Percentiles rank a stretch among this genome's conserved stretches.
Evolutionary conservation across 2,113 vertebrate genomes (phyloP).

Genomic region (Nannospalax galili): DNA sequence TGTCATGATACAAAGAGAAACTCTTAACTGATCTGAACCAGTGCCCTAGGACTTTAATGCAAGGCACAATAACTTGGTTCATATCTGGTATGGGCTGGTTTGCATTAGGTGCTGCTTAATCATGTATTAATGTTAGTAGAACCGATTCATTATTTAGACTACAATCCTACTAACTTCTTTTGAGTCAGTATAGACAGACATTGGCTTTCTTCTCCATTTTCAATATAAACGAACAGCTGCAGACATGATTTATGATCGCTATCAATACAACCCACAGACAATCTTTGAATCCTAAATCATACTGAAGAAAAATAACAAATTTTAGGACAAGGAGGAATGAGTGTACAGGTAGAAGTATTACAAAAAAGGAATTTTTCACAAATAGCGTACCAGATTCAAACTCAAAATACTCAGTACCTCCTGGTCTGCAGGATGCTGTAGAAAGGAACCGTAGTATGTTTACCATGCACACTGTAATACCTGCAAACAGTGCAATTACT

Average conservation of each 20-base stretch:
- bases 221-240: conserved; percentile 65
- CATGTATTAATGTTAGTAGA: conserved; percentile 73
- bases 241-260: conserved; percentile 72
- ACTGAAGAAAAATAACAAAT: conserved; percentile 43
- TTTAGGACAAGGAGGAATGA: neutral
- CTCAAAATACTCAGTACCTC: neutral
- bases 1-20: conserved; percentile 80
- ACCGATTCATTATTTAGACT: conserved; percentile 73
- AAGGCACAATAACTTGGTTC: conserved; percentile 79
- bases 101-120: conserved; percentile 83
- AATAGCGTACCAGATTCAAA: neutral
- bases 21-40: conserved; percentile 83
- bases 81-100: conserved; percentile 70
- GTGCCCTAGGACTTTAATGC: conserved; percentile 77
- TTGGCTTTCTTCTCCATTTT: conserved; percentile 77
- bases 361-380: neutral
- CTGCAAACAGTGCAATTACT: neutral
- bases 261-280: conserved; percentile 47
- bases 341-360: neutral
- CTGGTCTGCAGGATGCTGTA: neutral
- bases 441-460: neutral
- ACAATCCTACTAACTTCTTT: conserved; percentile 68
- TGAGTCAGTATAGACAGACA: conserved; percentile 76
- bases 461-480: neutral
- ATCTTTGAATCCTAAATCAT: conserved; percentile 41